Percentiles rank a stretch among this genome's conserved stretches.
Conservation (phyloP, 2,797 vertebrate genomes). For the Sebastes glaucus region DNA sequence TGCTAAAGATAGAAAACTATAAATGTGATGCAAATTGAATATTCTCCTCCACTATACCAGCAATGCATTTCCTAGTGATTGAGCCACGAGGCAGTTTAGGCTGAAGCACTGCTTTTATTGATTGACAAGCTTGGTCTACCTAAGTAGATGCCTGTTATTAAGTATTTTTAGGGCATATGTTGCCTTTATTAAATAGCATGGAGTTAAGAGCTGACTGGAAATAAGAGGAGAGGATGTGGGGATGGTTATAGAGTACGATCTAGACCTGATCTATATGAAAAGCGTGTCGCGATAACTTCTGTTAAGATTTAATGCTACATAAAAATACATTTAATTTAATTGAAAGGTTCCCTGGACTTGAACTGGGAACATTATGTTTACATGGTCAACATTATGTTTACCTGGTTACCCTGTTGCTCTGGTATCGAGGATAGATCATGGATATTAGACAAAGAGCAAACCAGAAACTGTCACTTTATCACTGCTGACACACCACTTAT, state of each 20-base stretch:
- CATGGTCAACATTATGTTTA: too few relatives aligned
- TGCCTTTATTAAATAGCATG: background rate
- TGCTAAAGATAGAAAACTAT: background rate
- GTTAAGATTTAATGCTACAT: too few relatives aligned
- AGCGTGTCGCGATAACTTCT: too few relatives aligned
- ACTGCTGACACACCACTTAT: constrained; percentile 16
- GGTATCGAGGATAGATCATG: background rate
- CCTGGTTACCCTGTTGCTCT: background rate
- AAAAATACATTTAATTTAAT: too few relatives aligned
- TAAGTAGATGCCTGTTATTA: background rate
- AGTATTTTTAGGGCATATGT: background rate
- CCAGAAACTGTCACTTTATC: constrained; percentile 1
- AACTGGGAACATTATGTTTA: too few relatives aligned
- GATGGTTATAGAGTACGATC: too few relatives aligned
- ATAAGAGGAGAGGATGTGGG: too few relatives aligned
- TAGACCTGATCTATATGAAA: too few relatives aligned
- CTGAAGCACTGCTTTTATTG: background rate
- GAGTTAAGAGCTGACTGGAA: too few relatives aligned
- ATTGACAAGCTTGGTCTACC: background rate
- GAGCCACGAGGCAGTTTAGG: background rate
- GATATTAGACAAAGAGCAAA: constrained; percentile 3
- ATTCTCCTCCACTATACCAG: background rate
- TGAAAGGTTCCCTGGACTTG: background rate
- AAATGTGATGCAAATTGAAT: background rate
- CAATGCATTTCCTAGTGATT: background rate